A percentile compares a stretch with the other conserved stretches of the same genome.
phyloP scores from a whole-genome alignment of 2,113 vertebrate genomes.

The Nerophis lumbriciformis region DNA sequence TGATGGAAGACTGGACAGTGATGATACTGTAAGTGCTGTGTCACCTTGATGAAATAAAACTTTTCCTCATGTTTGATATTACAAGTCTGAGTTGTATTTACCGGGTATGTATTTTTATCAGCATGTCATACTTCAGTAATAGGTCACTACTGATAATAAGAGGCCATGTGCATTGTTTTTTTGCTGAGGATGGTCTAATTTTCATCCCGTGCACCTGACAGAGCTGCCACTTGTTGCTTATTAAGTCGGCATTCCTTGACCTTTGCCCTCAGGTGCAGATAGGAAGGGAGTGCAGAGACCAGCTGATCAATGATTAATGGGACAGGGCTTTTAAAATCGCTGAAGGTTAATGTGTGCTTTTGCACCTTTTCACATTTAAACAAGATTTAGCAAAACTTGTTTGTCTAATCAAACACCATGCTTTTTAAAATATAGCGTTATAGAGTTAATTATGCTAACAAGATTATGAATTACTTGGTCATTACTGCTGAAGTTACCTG shows the following conservation, averaged over 20 bases:
- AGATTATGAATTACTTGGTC: background rate
- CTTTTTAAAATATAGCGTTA: no score
- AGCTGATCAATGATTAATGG: constrained; percentile 69
- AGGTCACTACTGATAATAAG: background rate
- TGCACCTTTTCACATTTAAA: background rate
- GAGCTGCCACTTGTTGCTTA: constrained; percentile 13
- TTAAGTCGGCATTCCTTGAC: constrained; percentile 46
- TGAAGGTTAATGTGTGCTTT: constrained; percentile 7
- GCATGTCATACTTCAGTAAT: background rate
- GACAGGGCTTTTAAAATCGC: constrained; percentile 24
- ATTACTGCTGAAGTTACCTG: no score
- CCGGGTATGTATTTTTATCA: no score
- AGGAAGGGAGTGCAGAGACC: constrained; percentile 36
- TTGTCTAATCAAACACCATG: background rate
- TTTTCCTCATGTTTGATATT: constrained; percentile 2
- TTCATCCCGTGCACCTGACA: constrained; percentile 13
- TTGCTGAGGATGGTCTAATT: constrained; percentile 1
- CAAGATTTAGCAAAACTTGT: background rate
- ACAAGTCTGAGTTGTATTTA: background rate
- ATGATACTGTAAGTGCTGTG: constrained; percentile 15
- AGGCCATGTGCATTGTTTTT: background rate
- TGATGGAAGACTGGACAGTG: constrained; percentile 11
- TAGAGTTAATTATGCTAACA: background rate
- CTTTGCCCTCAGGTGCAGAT: constrained; percentile 60
- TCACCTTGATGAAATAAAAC: constrained; percentile 45